Base-by-base conservation (phyloP, 92 coral and sea anemone species). In the Nematostella vectensis region DNA sequence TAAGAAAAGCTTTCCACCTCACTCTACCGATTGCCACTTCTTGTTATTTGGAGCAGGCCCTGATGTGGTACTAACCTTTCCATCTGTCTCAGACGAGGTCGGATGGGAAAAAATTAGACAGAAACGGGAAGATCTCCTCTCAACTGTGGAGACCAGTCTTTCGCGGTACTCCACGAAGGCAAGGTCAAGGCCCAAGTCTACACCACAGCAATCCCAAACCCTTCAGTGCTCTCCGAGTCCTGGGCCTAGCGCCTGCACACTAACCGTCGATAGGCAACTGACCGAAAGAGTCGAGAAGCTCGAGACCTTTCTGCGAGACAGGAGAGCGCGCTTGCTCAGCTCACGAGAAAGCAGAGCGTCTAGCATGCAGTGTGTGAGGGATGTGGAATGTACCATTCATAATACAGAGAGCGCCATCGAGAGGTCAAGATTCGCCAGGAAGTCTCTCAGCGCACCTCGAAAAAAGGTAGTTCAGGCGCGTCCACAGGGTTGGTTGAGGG, bases 261-360 rank as follows among this genome's bases (percentile, higher is more conserved):
- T 45, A 4, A 8, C 4, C 9, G 51, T 39, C 1, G 50, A 72
- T 3, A 62, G 29, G 10, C 53, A 27, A n/a, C 67, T 56, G 4
- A 3, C 43, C 4, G 33, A 51, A 20, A 70, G 74, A 50, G 28
- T 74, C 16, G 20, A 60, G 13, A 57, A 21, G 43, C 68, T 70
- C 11, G 78, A 70, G n/a, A 30, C 57, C 6, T 51, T 77, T 22
- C 38, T 70, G 18, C 26, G 16, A 10, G 69, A 64, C 43, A 54
- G 57, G 24, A 44, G 54, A 20, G 24, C 59, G 13, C 63, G 63
- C 1, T 23, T 69, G 0, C 36, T 33, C 13, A 20, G 33, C 10
- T 56, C 72, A 0, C 48, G 61, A 25, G 6, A 31, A 37, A 27
- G 65, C 6, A 18, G 37, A 0, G 19, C 43, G 24, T 11, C 27